Base-by-base conservation (phyloP, 53 echinoderm and acorn worm species). In the Holothuria scabra region DNA sequence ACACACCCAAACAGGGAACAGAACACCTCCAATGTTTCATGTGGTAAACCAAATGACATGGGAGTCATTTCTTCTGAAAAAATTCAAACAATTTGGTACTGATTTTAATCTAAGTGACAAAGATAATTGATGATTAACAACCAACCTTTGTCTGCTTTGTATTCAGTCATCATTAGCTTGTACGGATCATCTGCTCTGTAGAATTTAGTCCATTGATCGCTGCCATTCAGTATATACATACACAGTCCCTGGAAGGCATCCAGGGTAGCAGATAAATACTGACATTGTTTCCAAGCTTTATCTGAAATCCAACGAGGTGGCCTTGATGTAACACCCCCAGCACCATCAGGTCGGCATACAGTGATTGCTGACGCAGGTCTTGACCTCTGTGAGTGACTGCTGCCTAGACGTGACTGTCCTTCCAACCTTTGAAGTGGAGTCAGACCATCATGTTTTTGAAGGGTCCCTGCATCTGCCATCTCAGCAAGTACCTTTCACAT, bases 221-320 rank as follows among this genome's bases (percentile, higher is more conserved):
- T 88, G 59, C 91, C 86, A 66, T 94, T 94, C 32, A 99, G 82
- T 22, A 99, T 87, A 60, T 91, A 94, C 91, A 94, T 91, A 67
- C 99, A 99, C 66, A 99, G 85, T 0, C 94, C 94, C 49, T 83
- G 44, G 65, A 93, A 94, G 22, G 86, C 68, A 23, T 95, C 92
- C 86, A 95, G 71, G 14, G 87, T 87, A 23, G 93, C 87, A 21
- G 99, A 99, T 26, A 99, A 89, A 65, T 99, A 99, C 88, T 99
- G 99, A 59, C 94, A 99, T 60, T 99, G 99, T 82, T 91, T 92
- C 99, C 99, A 99, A 11, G 89, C 83, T 66, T 87, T 91, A 82
- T 99, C 99, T 4, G 99, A 86, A 29, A 99, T 93, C 99, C 99
- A 99, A 41, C 90, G 90, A 14, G 99, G 99, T 18, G 94, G 92